Evolutionary conservation across 2,888 invertebrate species (phyloP), one percentile per base, ranked within the genome.

Genomic region (Troides aeacus): DNA sequence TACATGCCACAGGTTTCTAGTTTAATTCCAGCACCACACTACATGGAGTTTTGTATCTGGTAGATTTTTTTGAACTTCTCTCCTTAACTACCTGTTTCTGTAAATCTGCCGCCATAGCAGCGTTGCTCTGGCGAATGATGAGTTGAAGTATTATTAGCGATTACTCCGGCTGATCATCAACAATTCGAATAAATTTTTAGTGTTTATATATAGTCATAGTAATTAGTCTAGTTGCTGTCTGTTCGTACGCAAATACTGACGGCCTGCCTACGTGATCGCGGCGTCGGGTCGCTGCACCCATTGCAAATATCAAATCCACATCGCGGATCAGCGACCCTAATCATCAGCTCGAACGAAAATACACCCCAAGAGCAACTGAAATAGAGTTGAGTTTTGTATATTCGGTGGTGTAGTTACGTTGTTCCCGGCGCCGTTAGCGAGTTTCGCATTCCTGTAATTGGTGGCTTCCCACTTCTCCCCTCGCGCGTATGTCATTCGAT

Each of bases 241-340:
- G 10, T 10, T 10, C 10, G 39, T 39, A 39, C 39, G 39, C 39
- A 39, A 39, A 39, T 39, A 39, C 39, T 39, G 42, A 62, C 64
- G 66, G 59, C 64, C 73, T 74, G 80, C 78, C 76, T 81, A 81
- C 81, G 81, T 80, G 80, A 79, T 77, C 75, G 62, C 63, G 65
- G 67, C 60, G 63, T 64, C 74, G 80, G 88, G 87, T 88, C 85
- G 81, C 76, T 87, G 88, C 86, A 87, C 88, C 77, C 81, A 78
- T 75, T 85, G 86, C 88, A 82, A 86, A 88, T 84, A 85, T 83
- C 77, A 79, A 81, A 79, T 73, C 76, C 70, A 64, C 39, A 64
- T 63, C 57, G 53, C 36, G 50, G 62, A 67, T 60, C 71, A 53
- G 69, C 71, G 68, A 70, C 24, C 67, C 36, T 72, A 75, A 74